Percentiles rank a stretch among this genome's conserved stretches.
These are phyloP conservation scores for Bugulina stolonifera DNA, from an alignment of 2,888 invertebrate genomes.

Conservation along the genomic window DNA sequence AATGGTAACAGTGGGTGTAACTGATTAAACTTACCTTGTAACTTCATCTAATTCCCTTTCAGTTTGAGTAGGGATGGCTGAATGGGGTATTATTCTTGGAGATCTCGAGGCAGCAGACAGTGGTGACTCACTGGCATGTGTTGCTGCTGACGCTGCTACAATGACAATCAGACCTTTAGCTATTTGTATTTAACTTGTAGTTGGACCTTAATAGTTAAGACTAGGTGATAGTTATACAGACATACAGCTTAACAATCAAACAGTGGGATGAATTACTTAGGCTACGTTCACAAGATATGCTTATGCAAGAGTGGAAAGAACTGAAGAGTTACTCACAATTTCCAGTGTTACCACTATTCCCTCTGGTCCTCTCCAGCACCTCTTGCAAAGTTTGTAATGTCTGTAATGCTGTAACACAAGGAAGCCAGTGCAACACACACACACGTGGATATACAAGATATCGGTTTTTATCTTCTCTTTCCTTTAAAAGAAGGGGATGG, in stretches of 20 bases:
- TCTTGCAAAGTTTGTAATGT: constrained; percentile 15
- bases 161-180: too few species aligned
- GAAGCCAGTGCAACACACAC: too few species aligned
- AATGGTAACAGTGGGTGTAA: too few species aligned
- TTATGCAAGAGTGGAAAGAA: neutral
- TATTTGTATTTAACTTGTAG: too few species aligned
- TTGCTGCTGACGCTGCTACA: neutral
- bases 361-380: constrained; percentile 16
- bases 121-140: neutral
- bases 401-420: neutral
- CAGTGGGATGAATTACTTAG: too few species aligned
- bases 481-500: too few species aligned
- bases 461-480: too few species aligned
- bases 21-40: neutral
- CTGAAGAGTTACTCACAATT: neutral
- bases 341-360: neutral
- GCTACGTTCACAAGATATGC: too few species aligned
- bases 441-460: too few species aligned
- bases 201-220: too few species aligned
- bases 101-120: neutral
- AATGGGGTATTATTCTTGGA: neutral
- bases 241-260: too few species aligned
- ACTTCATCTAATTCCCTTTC: neutral
- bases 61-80: neutral
- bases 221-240: too few species aligned